Base-by-base conservation (phyloP, 92 coral and sea anemone species). In the Heteractis magnifica region DNA sequence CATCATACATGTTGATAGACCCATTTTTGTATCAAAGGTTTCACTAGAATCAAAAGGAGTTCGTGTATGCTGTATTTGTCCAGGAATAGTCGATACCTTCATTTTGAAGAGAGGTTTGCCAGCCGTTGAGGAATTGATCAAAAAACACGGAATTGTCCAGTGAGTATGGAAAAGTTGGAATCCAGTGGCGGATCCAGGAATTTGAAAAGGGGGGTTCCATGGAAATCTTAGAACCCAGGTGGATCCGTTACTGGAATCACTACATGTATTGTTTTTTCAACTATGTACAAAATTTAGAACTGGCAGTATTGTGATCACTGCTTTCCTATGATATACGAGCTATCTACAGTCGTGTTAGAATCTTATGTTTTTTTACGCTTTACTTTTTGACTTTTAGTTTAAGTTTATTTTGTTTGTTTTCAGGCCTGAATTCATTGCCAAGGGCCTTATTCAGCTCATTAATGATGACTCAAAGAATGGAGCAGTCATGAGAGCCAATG, bases 371-470 rank as follows among this genome's bases (percentile, higher is more conserved):
- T 26, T 26, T 26, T 26, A 26, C 26, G 26, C 26, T 26, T 26
- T 26, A 26, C 26, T 26, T 26, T 26, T 26, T 26, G 26, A 26
- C 26, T 26, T 26, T 26, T 26, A 26, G 26, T 26, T 26, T 53
- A 53, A 8, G 13, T 1, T 53, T 53, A 8, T 52, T 83, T 77
- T 19, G 51, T 55, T 70, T 26, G 21, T 41, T 81, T 75, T 21
- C 78, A 88, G 91, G 49, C 87, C 94, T n/a, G 89, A 91, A 12
- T 77, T 77, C 23, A 89, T 91, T 20, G 94, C 92, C 15, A 81
- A 88, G 72, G 92, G 89, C 34, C 76, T 91, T 13, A 78, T 91
- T 82, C 82, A 88, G 60, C 79, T 91, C 41, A 86, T 88, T 11
- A 68, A 85, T 49, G 91, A 90, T 77, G 91, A 88, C 51, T 77